Conservation (phyloP, 2,888 invertebrate species). For the Adineta ricciae region DNA sequence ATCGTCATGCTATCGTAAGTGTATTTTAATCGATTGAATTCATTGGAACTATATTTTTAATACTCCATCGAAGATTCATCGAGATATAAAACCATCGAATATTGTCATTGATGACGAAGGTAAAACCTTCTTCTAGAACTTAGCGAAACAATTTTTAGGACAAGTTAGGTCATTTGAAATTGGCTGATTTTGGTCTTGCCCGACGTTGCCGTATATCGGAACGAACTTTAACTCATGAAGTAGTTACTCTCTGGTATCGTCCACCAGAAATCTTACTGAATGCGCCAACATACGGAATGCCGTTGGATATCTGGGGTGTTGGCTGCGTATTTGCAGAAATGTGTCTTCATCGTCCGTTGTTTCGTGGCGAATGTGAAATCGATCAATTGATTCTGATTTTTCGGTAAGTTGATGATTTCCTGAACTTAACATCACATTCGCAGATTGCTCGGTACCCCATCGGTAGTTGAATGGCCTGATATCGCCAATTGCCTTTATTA, state of each 20-base stretch:
- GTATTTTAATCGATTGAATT: background rate
- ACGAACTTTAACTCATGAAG: background rate
- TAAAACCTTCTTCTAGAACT: background rate
- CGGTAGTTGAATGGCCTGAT: constrained; percentile 2
- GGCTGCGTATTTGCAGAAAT: background rate
- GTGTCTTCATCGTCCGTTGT: background rate
- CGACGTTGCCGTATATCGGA: background rate
- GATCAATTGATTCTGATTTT: background rate
- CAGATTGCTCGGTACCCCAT: background rate
- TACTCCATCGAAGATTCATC: background rate
- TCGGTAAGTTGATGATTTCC: background rate
- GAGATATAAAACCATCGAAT: background rate
- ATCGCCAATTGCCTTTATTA: background rate
- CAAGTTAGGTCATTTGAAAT: background rate
- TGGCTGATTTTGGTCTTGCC: background rate
- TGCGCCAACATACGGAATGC: background rate
- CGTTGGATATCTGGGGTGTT: background rate
- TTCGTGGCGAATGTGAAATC: background rate
- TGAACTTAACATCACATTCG: background rate
- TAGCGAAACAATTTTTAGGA: background rate
- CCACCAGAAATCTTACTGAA: background rate
- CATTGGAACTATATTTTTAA: background rate
- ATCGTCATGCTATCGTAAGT: background rate
- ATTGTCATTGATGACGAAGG: background rate
- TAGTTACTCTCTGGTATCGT: background rate